Evolutionary conservation across 2,797 vertebrate genomes (phyloP), one percentile per base, ranked within the genome.

Genomic region (Gymnoscopelus microlampas): DNA sequence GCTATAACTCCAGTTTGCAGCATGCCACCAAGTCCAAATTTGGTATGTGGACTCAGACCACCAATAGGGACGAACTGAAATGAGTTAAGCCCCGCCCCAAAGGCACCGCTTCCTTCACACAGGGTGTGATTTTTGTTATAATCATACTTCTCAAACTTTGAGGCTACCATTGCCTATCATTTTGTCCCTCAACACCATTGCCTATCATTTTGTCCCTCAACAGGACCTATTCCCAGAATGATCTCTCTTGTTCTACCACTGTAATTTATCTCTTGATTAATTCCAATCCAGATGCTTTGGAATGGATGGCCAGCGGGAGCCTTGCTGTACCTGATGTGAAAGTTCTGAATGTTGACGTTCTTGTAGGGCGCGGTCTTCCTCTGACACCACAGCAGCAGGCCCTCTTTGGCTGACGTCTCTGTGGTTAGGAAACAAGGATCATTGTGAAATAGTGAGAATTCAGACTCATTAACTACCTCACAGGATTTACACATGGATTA

Each of bases 331-430:
- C 98, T 99, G 92, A 99, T 99, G 87, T 99, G 98, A 92, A 99
- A 99, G 93, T 99, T 99, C 78, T 99, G 98, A 88, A 99, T 98
- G 93, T 99, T 99, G 87, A 99, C 97, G 3, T 99, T 99, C 93
- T 99, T 99, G 91, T 99, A 99, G 3, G 98, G 98, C 0, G 98
- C 98, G 0, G 97, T 99, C 92, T 99, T 99, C 83, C 98, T 96
- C 91, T 99, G 98, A 90, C 98, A 99, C 98, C 98, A 99, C 73
- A 99, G 82, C 81, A 99, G 89, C 77, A 99, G 94, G 47, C 98
- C 98, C 81, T 99, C 98, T 92, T 99, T 99, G 80, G 98, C 98
- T 23, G 97, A 99, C 2, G 97, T 99, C 91, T 99, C 97, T 98
- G 90, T 14, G 60, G 73, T 73, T 62, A 3, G 35, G 51, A 56